Base-by-base conservation (phyloP, 2,113 vertebrate genomes). In the Pleuronectes platessa region DNA sequence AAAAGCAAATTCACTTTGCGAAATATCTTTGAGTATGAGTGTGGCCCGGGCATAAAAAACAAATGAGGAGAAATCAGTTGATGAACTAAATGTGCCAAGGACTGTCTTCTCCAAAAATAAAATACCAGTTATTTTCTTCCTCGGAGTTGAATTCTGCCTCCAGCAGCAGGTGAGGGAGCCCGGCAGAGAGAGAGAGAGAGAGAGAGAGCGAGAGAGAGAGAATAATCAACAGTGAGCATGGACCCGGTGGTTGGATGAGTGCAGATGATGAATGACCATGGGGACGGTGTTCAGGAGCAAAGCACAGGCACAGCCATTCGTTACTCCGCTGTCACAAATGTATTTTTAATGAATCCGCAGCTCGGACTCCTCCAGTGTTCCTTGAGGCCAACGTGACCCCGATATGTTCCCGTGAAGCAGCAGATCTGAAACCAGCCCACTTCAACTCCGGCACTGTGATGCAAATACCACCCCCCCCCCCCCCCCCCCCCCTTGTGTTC, bases 281-380 rank as follows among this genome's bases (percentile, higher is more conserved):
- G 91, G 87, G 92, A 93, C 71, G 59, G 40, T 71, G 82, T 65
- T 77, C 81, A 71, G 85, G 65, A 82, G 68, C 86, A 78, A 81
- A 85, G 81, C 81, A 69, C 53, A 55, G 63, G 74, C 74, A n/a
- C 67, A 54, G 73, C 80, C 88, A 90, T 92, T 92, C 88, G 85
- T 92, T 92, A 82, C 89, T 87, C 78, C 53, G 85, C 88, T 91
- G 89, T 91, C 90, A 92, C 84, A 89, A 81, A 90, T 93, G 87
- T 86, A 86, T 93, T 92, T 93, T 94, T 94, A 93, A 94, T 94
- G 91, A 94, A 85, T 79, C 71, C 79, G 76, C 84, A 84, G 88
- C 79, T 85, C 79, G 83, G 91, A 88, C 90, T 90, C 89, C 89
- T 81, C 83, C 31, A 58, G 72, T 62, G 61, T 71, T 91, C 84